phyloP scores from a whole-genome alignment of 2,888 invertebrate species.

The Adelognathus sp. region DNA sequence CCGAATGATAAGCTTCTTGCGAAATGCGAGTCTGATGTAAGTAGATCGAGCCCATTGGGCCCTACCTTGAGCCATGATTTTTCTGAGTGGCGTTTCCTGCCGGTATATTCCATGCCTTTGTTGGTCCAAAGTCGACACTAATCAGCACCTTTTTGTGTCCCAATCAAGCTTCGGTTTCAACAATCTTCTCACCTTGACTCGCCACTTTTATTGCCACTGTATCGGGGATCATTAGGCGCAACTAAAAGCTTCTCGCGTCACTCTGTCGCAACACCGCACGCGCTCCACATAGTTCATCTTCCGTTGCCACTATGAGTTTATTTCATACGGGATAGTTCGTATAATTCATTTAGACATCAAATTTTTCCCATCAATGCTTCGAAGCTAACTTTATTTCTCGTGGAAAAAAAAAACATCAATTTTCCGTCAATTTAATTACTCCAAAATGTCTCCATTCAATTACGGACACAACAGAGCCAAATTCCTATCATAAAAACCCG shows the following conservation, averaged over 20 bases:
- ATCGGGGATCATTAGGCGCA: constrained; percentile 45
- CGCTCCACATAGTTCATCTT: neutral
- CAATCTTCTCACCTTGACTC: constrained; percentile 78
- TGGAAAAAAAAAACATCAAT: too few species aligned
- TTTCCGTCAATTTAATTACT: too few species aligned
- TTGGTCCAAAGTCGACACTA: constrained; percentile 71
- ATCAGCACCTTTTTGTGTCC: constrained; percentile 79
- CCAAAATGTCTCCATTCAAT: too few species aligned
- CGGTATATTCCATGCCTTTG: constrained; percentile 70
- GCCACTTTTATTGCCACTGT: constrained; percentile 51
- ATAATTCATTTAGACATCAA: too few species aligned
- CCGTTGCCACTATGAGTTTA: neutral
- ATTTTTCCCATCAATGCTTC: too few species aligned
- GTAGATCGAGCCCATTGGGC: constrained; percentile 57
- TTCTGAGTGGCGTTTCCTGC: constrained; percentile 79
- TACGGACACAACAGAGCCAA: too few species aligned
- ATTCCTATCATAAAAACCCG: too few species aligned
- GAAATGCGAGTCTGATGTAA: constrained; percentile 39
- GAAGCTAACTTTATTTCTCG: too few species aligned
- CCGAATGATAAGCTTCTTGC: constrained; percentile 11
- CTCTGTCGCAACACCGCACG: neutral
- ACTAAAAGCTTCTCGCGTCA: constrained; percentile 37
- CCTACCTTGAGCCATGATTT: constrained; percentile 79
- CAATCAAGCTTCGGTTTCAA: constrained; percentile 80
- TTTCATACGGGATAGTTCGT: neutral